These are phyloP conservation scores for Ecdyonurus torrentis DNA, from an alignment of 2,888 invertebrate genomes.

Conservation along the genomic window DNA sequence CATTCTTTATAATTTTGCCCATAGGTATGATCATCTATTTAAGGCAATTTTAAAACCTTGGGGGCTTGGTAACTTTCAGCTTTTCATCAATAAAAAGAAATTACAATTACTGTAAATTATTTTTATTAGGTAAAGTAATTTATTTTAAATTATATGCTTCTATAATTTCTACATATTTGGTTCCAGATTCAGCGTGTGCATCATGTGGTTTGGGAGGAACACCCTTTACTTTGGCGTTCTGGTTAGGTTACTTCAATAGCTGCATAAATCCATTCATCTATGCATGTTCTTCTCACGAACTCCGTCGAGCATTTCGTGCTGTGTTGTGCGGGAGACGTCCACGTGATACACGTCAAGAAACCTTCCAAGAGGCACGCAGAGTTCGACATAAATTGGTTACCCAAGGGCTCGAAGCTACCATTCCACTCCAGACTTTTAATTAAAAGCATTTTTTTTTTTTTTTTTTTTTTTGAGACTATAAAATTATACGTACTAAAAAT, in stretches of 20 bases:
- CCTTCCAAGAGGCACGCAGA: too few relatives aligned
- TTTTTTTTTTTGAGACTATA: too few relatives aligned
- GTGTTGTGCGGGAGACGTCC: slow-evolving; percentile 24
- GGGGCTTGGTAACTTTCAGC: too few relatives aligned
- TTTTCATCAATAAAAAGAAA: too few relatives aligned
- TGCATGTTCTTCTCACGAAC: slow-evolving; percentile 35
- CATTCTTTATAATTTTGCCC: slow-evolving; percentile 47
- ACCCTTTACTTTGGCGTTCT: slow-evolving; percentile 43
- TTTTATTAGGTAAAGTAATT: too few relatives aligned
- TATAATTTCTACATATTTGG: too few relatives aligned
- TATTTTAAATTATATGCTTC: too few relatives aligned
- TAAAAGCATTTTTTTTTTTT: too few relatives aligned
- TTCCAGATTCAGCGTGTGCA: slow-evolving; percentile 30
- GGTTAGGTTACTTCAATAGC: slow-evolving; percentile 52
- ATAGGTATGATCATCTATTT: slow-evolving; percentile 36
- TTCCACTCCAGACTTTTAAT: background rate
- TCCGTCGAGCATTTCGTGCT: slow-evolving; percentile 31
- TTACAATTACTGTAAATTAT: too few relatives aligned
- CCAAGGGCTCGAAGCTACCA: background rate
- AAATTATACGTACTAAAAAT: too few relatives aligned
- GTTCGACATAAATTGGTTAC: background rate
- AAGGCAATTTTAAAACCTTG: too few relatives aligned
- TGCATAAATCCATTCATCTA: slow-evolving; percentile 50
- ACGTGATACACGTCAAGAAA: background rate
- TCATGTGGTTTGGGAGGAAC: slow-evolving; percentile 31